Conservation (phyloP, 2,113 vertebrate species). For the Notiomystis cincta region DNA sequence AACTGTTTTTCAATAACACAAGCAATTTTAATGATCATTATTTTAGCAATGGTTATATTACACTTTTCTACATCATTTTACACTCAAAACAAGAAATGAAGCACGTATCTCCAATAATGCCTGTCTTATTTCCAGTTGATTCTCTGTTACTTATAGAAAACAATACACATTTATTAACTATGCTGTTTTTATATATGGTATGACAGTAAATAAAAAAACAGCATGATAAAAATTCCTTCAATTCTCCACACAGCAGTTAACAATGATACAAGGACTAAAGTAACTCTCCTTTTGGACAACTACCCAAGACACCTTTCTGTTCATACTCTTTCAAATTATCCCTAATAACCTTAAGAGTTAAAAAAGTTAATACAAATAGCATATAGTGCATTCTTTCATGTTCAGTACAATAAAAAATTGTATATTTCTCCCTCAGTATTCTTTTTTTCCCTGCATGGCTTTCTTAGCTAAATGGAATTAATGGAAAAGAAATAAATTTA, state of each 20-base stretch:
- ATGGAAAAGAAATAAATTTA: not conserved
- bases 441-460: not conserved
- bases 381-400: not conserved
- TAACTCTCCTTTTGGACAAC: not conserved
- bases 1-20: not conserved
- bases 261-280: not conserved
- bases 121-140: not conserved
- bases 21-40: not conserved
- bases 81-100: not conserved
- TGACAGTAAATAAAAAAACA: not conserved
- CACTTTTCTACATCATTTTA: not conserved
- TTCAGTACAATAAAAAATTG: not conserved
- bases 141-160: not conserved
- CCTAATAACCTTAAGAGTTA: not conserved
- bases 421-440: not conserved
- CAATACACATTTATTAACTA: not conserved
- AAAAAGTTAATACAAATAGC: not conserved
- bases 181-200: not conserved
- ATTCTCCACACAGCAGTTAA: not conserved
- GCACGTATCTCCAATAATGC: not conserved
- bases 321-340: not conserved
- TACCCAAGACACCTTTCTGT: not conserved
- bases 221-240: not conserved
- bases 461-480: not conserved
- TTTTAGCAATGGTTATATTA: not conserved